These are phyloP conservation scores for Cyclura pinguis DNA, from an alignment of 2,797 vertebrate species.

Conservation along the genomic window DNA sequence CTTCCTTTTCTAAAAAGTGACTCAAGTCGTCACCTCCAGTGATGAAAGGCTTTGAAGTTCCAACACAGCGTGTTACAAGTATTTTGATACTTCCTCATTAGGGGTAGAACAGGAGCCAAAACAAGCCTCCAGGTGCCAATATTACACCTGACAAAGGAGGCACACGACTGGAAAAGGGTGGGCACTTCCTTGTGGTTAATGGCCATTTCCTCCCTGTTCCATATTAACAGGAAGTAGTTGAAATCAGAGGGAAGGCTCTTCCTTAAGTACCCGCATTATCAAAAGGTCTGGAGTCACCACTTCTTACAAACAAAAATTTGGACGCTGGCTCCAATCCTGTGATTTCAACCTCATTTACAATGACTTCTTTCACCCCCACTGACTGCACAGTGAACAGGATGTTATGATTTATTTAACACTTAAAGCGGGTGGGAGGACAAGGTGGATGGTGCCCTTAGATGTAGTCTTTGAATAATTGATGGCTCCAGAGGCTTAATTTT, in stretches of 20 bases:
- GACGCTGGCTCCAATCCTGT: slow-evolving; percentile 71
- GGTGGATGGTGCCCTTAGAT: slow-evolving; percentile 87
- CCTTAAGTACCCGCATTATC: slow-evolving; percentile 80
- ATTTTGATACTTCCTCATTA: slow-evolving; percentile 84
- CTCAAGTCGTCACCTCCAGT: slow-evolving; percentile 73
- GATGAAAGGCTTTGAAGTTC: slow-evolving; percentile 84
- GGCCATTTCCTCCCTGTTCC: slow-evolving; percentile 91
- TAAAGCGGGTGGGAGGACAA: slow-evolving; percentile 86
- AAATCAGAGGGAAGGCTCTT: slow-evolving; percentile 80
- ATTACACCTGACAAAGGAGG: slow-evolving; percentile 91
- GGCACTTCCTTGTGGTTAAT: slow-evolving; percentile 86
- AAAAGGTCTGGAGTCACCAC: slow-evolving; percentile 75
- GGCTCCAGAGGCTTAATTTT: slow-evolving; percentile 84
- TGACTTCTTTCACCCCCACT: slow-evolving; percentile 77
- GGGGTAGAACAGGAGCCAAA: slow-evolving; percentile 85
- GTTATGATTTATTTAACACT: slow-evolving; percentile 91
- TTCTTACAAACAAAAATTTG: slow-evolving; percentile 81
- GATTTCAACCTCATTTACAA: slow-evolving; percentile 73
- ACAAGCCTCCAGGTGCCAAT: slow-evolving; percentile 89
- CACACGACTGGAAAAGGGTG: slow-evolving; percentile 96
- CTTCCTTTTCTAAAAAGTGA: slow-evolving; percentile 65
- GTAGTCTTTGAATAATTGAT: slow-evolving; percentile 86
- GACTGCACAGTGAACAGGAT: slow-evolving; percentile 89
- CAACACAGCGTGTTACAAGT: slow-evolving; percentile 77
- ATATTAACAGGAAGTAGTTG: slow-evolving; percentile 91